These are phyloP conservation scores for Nycticebus coucang DNA, from an alignment of 2,113 vertebrate genomes.

Conservation along the genomic window DNA sequence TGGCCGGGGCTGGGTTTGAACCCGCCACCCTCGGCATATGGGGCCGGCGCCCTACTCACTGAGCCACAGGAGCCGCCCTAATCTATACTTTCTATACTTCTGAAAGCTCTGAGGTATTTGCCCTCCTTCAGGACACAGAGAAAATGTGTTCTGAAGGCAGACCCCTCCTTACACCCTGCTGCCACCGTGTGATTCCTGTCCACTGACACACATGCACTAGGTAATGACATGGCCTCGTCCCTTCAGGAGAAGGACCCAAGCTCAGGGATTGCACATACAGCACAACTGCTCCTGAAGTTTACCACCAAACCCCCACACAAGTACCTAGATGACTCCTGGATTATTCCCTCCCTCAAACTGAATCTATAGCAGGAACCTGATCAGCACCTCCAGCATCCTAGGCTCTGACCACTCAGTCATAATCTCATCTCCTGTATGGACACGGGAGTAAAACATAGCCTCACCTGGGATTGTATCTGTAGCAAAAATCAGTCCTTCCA, in stretches of 20 bases:
- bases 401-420: background rate
- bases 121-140: too few relatives aligned
- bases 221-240: background rate
- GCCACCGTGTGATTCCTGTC: background rate
- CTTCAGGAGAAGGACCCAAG: background rate
- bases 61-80: too few relatives aligned
- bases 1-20: too few relatives aligned
- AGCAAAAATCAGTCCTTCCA: background rate
- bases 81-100: too few relatives aligned
- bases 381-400: rapidly evolving
- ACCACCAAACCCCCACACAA: background rate
- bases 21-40: too few relatives aligned
- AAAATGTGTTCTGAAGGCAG: too few relatives aligned
- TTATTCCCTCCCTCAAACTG: background rate
- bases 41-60: too few relatives aligned
- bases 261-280: background rate
- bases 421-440: background rate
- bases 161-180: too few relatives aligned
- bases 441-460: background rate
- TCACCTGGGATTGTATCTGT: background rate
- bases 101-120: too few relatives aligned
- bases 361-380: background rate
- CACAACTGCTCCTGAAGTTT: background rate
- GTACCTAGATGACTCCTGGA: background rate
- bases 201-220: background rate